A percentile compares a stretch with the other conserved stretches of the same genome.
Evolutionary conservation across 2,113 vertebrate species (phyloP).

Genomic region (Rhinoderma darwinii): DNA sequence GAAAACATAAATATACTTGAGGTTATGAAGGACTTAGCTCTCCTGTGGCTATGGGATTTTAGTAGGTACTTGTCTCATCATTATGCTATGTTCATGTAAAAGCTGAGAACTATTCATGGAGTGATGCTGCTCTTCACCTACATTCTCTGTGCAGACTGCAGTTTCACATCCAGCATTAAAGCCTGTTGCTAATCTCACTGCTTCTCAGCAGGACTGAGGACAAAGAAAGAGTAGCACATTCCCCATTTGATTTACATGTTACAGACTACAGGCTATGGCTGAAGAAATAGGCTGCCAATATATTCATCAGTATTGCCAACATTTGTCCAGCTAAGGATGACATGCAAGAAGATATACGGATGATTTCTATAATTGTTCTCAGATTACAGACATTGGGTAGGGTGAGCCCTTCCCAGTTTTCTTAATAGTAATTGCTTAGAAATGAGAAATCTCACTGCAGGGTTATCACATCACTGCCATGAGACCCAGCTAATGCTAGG

Average conservation of each 20-base stretch:
- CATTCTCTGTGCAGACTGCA: conserved; percentile 41
- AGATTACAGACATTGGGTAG: not conserved
- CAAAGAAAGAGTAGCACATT: conserved; percentile 25
- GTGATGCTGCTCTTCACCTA: conserved; percentile 16
- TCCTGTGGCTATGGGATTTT: not conserved
- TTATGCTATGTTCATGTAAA: not conserved
- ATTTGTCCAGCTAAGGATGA: not conserved
- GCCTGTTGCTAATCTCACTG: conserved; percentile 51
- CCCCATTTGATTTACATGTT: conserved; percentile 14
- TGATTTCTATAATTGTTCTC: not conserved
- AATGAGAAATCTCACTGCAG: conserved; percentile 63
- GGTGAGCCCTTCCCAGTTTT: not conserved
- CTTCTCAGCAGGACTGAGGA: conserved; percentile 49
- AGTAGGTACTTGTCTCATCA: not conserved
- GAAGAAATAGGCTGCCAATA: not conserved
- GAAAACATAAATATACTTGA: not conserved
- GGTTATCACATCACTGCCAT: conserved; percentile 63
- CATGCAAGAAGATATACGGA: not conserved
- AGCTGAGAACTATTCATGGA: conserved; percentile 14
- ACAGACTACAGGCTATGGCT: conserved; percentile 8
- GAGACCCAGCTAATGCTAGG: conserved; percentile 67
- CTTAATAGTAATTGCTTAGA: conserved; percentile 64
- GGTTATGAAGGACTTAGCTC: not conserved
- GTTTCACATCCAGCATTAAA: conserved; percentile 55
- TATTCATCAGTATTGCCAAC: conserved; percentile 16